These are phyloP conservation scores for Trinectes maculatus DNA, from an alignment of 2,113 vertebrate species.

Conservation along the genomic window DNA sequence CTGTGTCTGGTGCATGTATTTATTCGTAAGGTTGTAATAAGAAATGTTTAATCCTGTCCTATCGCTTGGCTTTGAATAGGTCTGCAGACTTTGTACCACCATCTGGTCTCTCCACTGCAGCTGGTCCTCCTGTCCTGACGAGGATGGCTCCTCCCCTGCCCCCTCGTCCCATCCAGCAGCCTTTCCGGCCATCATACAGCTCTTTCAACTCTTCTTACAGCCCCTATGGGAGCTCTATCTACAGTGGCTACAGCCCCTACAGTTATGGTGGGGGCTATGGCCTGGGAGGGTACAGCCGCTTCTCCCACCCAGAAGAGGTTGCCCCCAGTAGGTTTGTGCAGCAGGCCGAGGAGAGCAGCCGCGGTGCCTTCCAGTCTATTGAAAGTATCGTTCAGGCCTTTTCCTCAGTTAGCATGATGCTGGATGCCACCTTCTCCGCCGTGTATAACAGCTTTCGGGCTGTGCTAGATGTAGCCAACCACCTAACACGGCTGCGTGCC, in stretches of 20 bases:
- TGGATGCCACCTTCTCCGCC: conserved; percentile 97
- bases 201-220: conserved; percentile 89
- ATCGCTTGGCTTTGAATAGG: conserved; percentile 68
- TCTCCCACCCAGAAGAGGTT: conserved; percentile 83
- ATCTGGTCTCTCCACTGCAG: conserved; percentile 71
- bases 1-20: too few relatives aligned
- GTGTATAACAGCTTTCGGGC: conserved; percentile 98
- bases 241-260: conserved; percentile 78
- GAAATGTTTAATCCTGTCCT: not conserved
- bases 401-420: conserved; percentile 97
- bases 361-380: conserved; percentile 96
- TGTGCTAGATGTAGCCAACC: conserved; percentile 96
- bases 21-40: not conserved
- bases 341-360: conserved; percentile 97
- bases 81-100: conserved; percentile 85
- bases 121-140: conserved; percentile 84
- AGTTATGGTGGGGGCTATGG: conserved; percentile 80
- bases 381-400: conserved; percentile 98
- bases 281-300: conserved; percentile 86
- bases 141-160: conserved; percentile 90
- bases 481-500: conserved; percentile 91
- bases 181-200: conserved; percentile 88
- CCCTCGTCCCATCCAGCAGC: conserved; percentile 88
- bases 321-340: conserved; percentile 95
- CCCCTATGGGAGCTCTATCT: conserved; percentile 81